Conservation (phyloP, 1,140 invertebrate species). For the Acromyrmex echinatior region DNA sequence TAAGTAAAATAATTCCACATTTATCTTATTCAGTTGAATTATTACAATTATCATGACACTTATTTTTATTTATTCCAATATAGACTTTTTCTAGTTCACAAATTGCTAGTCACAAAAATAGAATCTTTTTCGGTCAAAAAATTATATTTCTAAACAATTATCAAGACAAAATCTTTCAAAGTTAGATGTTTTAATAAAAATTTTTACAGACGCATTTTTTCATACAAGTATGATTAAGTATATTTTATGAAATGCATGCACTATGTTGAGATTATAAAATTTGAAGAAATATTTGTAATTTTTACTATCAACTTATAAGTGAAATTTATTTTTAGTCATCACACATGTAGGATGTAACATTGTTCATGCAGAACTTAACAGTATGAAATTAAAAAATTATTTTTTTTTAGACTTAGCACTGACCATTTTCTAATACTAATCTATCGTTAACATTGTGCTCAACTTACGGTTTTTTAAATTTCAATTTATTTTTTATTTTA, state of each 20-base stretch:
- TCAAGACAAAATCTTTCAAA: slow-evolving; percentile 37
- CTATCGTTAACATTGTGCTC: slow-evolving; percentile 32
- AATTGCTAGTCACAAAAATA: slow-evolving; percentile 52
- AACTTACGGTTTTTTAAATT: slow-evolving; percentile 40
- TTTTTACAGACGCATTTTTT: slow-evolving; percentile 34
- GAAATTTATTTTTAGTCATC: slow-evolving; percentile 14
- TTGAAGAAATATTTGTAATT: slow-evolving; percentile 37
- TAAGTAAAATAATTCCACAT: slow-evolving; percentile 13
- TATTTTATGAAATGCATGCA: slow-evolving; percentile 60
- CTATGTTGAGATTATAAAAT: slow-evolving; percentile 25
- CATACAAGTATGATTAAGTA: slow-evolving; percentile 60
- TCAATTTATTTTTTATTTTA: slow-evolving; percentile 12
- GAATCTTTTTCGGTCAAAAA: slow-evolving; percentile 14
- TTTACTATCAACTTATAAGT: slow-evolving; percentile 19
- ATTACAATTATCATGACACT: slow-evolving; percentile 17
- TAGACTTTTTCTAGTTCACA: slow-evolving; percentile 35
- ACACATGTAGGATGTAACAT: slow-evolving; percentile 1
- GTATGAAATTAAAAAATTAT: not conserved
- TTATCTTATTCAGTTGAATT: slow-evolving; percentile 19
- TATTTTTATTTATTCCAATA: slow-evolving; percentile 20
- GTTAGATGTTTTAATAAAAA: slow-evolving; percentile 60
- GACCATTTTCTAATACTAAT: slow-evolving; percentile 34
- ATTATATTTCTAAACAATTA: slow-evolving; percentile 36
- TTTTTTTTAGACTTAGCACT: slow-evolving; percentile 3
- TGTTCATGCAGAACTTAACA: slow-evolving; percentile 17